Evolutionary conservation across 2,888 invertebrate species (phyloP).

Genomic region (Chorisops tibialis): DNA sequence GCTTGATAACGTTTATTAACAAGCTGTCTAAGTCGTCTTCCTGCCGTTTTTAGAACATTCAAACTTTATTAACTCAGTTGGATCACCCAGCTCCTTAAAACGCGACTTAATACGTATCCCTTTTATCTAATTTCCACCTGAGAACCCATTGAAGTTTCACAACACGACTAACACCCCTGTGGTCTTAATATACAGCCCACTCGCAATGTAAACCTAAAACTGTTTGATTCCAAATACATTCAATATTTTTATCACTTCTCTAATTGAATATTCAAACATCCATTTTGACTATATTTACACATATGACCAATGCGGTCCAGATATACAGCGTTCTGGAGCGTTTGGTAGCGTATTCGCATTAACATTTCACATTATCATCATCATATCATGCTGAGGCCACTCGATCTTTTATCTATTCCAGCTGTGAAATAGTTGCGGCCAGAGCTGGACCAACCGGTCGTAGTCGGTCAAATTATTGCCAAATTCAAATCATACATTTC

Average conservation of each 20-base stretch:
- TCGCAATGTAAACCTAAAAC: too few species aligned
- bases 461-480: constrained; percentile 9
- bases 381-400: constrained; percentile 16
- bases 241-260: constrained; percentile 9
- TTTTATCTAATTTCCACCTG: too few species aligned
- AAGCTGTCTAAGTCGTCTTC: too few species aligned
- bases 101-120: too few species aligned
- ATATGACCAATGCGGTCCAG: not conserved
- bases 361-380: constrained; percentile 16
- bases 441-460: not conserved
- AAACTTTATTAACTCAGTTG: too few species aligned
- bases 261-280: constrained; percentile 6
- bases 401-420: constrained; percentile 23
- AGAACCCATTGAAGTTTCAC: too few species aligned
- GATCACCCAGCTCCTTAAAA: too few species aligned
- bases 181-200: too few species aligned
- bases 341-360: constrained; percentile 5
- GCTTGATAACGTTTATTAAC: too few species aligned
- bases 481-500: constrained; percentile 17
- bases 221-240: not conserved
- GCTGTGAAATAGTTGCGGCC: constrained; percentile 11
- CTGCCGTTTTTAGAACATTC: too few species aligned
- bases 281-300: not conserved
- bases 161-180: too few species aligned
- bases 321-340: too few species aligned